Conservation (phyloP, 1,140 invertebrate species). For the Drosophila sproati region DNA sequence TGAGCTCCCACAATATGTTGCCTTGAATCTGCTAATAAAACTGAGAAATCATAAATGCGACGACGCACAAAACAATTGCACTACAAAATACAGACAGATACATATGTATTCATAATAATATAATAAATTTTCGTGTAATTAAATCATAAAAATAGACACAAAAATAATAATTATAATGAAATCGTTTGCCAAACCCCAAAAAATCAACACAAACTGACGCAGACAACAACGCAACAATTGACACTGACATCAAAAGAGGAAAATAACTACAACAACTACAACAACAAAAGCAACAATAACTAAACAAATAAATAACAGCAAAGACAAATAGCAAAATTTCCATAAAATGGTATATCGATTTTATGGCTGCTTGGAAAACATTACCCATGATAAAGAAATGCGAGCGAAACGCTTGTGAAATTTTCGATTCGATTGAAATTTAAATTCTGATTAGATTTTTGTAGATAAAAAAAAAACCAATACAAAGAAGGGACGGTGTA, state of each 20-base stretch:
- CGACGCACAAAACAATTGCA: constrained; percentile 72
- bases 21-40: constrained; percentile 53
- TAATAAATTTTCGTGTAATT: constrained; percentile 65
- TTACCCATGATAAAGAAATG: constrained; percentile 29
- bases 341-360: constrained; percentile 56
- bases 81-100: constrained; percentile 28
- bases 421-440: constrained; percentile 43
- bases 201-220: constrained; percentile 43
- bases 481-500: not conserved
- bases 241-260: constrained; percentile 70
- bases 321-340: constrained; percentile 45
- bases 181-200: constrained; percentile 71
- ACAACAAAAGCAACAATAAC: constrained; percentile 34
- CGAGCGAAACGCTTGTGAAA: constrained; percentile 26
- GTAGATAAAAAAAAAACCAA: too few species aligned
- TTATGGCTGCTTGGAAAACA: constrained; percentile 37
- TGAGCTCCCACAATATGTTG: constrained; percentile 19
- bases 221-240: constrained; percentile 53
- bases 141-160: constrained; percentile 60
- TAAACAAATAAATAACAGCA: constrained; percentile 45
- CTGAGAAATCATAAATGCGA: constrained; percentile 68
- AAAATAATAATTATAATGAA: constrained; percentile 48
- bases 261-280: constrained; percentile 1
- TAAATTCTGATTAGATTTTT: constrained; percentile 41
- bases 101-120: constrained; percentile 50